Evolutionary conservation across 2,797 vertebrate species (phyloP), one percentile per base, ranked within the genome.

Genomic region (Pseudomugil tenellus): DNA sequence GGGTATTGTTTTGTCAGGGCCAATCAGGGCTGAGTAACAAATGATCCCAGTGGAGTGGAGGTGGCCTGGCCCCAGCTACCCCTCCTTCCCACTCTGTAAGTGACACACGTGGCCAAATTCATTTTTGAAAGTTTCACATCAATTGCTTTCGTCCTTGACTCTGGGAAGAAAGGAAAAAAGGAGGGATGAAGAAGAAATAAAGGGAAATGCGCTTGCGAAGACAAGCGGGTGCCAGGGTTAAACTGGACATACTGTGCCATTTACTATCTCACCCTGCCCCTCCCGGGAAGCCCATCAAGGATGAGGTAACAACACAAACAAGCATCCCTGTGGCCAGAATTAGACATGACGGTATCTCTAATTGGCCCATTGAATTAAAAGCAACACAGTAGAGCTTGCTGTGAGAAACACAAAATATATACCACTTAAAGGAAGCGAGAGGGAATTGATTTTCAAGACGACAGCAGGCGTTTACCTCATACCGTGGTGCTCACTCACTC

Each of bases 1-100:
- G 96, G 96, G 96, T 97, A 98, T 98, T 99, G 97, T 99, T 99
- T 98, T 98, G 96, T 99, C 97, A 98, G 94, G 95, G 93, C 96
- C 96, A 98, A 98, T 98, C 96, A 97, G 95, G 91, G 84, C 95
- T 96, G 96, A 96, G 96, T 97, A 98, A 99, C 96, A 97, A 99
- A 98, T 95, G 96, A 96, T 95, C 91, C 91, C 89, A 84, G 91
- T 89, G 92, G 95, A 95, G 95, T 92, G 90, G 91, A 81, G 86
- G 94, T 93, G 94, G 93, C 92, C 93, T 77, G 77, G 83, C 84
- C 84, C 70, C 81, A 55, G 63, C 68, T 48, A 48, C 80, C 79
- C 81, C 85, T 76, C 78, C 72, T 72, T 80, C 78, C 85, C 43
- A 93, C 86, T 95, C 93, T 70, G 77, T 93, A 94, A 92, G 94